Conservation (phyloP, 2,888 invertebrate species). For the Andrena flavipes region DNA sequence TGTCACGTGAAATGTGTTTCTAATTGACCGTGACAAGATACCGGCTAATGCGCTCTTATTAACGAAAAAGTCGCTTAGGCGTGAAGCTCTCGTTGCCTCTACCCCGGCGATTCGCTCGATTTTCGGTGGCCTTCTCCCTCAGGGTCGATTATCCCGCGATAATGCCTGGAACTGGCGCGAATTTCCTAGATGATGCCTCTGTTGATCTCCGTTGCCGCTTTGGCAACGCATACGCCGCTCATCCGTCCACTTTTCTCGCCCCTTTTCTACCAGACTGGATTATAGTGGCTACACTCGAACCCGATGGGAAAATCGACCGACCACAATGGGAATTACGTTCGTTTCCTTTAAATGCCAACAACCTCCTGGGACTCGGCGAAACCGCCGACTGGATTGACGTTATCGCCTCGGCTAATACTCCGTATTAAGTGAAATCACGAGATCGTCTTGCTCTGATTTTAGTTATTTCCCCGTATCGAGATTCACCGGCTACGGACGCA, state of each 20-base stretch:
- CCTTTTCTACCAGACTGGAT: too few relatives aligned
- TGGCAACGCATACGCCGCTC: too few relatives aligned
- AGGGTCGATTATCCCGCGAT: constrained; percentile 34
- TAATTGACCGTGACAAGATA: constrained; percentile 64
- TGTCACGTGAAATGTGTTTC: constrained; percentile 54
- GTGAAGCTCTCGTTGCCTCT: constrained; percentile 17
- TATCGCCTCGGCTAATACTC: constrained; percentile 58
- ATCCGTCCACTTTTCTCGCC: too few relatives aligned
- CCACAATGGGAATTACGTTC: neutral
- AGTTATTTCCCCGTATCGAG: constrained; percentile 55
- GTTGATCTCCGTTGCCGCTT: constrained; percentile 6
- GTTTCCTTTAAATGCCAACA: constrained; percentile 30
- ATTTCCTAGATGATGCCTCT: constrained; percentile 11
- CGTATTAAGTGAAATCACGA: constrained; percentile 64
- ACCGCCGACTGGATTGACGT: constrained; percentile 47
- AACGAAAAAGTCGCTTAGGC: constrained; percentile 49
- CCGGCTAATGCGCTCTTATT: constrained; percentile 62
- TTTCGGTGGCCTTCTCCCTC: constrained; percentile 46
- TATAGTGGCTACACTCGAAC: too few relatives aligned
- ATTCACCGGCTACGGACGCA: constrained; percentile 42
- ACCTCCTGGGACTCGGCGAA: constrained; percentile 20
- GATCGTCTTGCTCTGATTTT: constrained; percentile 39
- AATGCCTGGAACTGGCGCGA: constrained; percentile 6
- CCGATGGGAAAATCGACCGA: too few relatives aligned
- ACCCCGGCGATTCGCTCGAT: constrained; percentile 38